Base-by-base conservation (phyloP, 2,113 vertebrate genomes). In the Anolis sagrei region DNA sequence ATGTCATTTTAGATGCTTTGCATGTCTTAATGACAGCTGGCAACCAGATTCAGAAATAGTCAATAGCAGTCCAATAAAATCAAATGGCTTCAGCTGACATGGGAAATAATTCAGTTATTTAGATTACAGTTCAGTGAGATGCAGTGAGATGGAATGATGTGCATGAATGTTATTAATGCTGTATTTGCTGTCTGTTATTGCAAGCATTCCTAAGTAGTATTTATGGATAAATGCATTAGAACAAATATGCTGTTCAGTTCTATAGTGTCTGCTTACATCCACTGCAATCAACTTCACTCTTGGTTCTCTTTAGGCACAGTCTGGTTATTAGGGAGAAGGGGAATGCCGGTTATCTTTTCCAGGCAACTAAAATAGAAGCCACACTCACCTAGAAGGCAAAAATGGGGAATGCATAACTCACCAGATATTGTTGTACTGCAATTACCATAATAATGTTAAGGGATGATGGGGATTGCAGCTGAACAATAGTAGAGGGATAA, bases 101-200 rank as follows among this genome's bases (percentile, higher is more conserved):
- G 49, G 25, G 69, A 73, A 73, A 25, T 10, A 18, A 3, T 29
- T 74, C 81, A 82, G 2, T 23, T 61, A 25, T 73, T 82, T 39
- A 73, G 49, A 82, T 58, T 82, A 32, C 49, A 73, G 81, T 73
- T 82, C 69, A 82, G 8, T 82, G 48, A 54, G 66, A 72, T 36
- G 64, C 23, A 81, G 23, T 80, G 44, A 81, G 16, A 21, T 70
- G 48, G 80, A 70, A 39, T 74, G 49, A 58, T 61, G 73, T 36
- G 32, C 25, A 25, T 73, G 39, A 49, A 51, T 51, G 44, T 36
- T 54, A 58, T 51, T 32, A 69, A 4, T 4, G 8, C 11, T 82
- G 23, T 25, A 29, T 74, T 73, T 82, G 29, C 51, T 74, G 32
- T 32, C 39, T 82, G 48, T 73, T 72, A 73, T 39, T 49, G 27